Percentiles rank a stretch among this genome's conserved stretches.
Evolutionary conservation across 1,140 invertebrate genomes (phyloP).

Genomic region (Drosophila chauvacae): DNA sequence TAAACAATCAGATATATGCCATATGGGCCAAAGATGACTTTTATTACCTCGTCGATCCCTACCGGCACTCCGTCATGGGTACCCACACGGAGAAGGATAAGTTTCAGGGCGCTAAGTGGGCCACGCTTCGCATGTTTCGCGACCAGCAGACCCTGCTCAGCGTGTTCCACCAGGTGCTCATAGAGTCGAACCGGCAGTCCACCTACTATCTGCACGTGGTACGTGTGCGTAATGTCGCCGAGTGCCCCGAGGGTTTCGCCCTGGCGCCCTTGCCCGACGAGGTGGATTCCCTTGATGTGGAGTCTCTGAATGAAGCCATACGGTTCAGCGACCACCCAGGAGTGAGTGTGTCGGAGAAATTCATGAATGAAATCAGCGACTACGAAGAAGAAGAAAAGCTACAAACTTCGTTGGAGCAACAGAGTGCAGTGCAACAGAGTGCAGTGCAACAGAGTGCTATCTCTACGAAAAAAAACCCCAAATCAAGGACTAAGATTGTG

Average conservation of each 20-base stretch:
- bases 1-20: constrained; percentile 72
- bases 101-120: constrained; percentile 37
- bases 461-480: not conserved
- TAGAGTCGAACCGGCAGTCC: constrained; percentile 66
- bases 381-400: constrained; percentile 58
- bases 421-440: not conserved
- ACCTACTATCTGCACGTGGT: constrained; percentile 60
- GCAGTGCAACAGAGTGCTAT: too few species aligned
- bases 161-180: constrained; percentile 70
- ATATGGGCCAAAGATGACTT: constrained; percentile 71
- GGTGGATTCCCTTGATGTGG: constrained; percentile 25
- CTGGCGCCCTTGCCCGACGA: constrained; percentile 21
- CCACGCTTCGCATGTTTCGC: constrained; percentile 77
- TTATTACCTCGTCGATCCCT: constrained; percentile 77
- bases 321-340: constrained; percentile 44
- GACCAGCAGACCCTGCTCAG: constrained; percentile 51
- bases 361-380: constrained; percentile 55
- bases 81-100: constrained; percentile 10
- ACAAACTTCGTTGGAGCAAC: constrained; percentile 1
- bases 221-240: constrained; percentile 52
- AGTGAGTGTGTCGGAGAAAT: constrained; percentile 10
- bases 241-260: constrained; percentile 46
- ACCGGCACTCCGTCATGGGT: constrained; percentile 61
- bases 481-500: not conserved
- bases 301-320: constrained; percentile 61